Evolutionary conservation across 2,888 invertebrate species (phyloP).

Genomic region (Kryphioiulus occultus): DNA sequence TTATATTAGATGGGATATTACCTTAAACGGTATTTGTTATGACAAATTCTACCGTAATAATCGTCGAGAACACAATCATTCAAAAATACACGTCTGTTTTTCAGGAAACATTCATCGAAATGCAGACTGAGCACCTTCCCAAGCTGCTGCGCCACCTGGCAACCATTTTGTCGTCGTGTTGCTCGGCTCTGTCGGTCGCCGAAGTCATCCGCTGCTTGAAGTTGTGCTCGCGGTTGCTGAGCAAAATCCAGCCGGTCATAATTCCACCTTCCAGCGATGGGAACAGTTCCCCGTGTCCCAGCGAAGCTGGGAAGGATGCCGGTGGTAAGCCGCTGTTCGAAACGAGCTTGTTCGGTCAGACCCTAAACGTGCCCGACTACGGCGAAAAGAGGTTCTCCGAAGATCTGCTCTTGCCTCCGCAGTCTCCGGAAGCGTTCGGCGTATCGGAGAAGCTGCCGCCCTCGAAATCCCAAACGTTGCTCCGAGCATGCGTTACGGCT

Average conservation of each 20-base stretch:
- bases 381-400: neutral
- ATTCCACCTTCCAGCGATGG: conserved; percentile 41
- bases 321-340: neutral
- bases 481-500: conserved; percentile 61
- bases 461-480: conserved; percentile 54
- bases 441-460: neutral
- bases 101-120: conserved; percentile 76
- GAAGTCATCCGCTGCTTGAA: conserved; percentile 73
- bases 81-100: too few species aligned
- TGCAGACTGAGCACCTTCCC: conserved; percentile 79
- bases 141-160: conserved; percentile 75
- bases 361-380: neutral
- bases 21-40: too few species aligned
- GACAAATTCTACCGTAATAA: too few species aligned
- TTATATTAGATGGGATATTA: too few species aligned
- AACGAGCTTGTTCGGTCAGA: neutral
- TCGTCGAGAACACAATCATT: too few species aligned
- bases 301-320: too few species aligned
- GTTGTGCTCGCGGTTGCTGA: conserved; percentile 75
- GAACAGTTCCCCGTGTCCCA: neutral
- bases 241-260: conserved; percentile 70
- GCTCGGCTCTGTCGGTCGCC: conserved; percentile 67
- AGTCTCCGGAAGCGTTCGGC: too few species aligned
- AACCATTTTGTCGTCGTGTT: conserved; percentile 69
- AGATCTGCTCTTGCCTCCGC: neutral